Conservation (phyloP, 2,888 invertebrate genomes). For the Tortrix viridana region DNA sequence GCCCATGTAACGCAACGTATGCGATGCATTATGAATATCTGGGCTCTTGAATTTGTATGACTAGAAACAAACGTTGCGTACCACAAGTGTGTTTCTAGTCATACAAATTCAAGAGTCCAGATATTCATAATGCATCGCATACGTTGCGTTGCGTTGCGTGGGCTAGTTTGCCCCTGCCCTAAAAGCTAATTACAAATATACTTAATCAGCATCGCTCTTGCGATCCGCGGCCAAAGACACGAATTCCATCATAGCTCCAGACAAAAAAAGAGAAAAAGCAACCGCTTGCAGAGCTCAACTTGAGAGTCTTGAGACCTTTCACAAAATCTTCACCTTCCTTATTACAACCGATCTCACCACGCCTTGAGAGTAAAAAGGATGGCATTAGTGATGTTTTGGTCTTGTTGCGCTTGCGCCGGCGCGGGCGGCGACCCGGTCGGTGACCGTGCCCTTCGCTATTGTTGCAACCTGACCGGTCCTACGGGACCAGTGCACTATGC, state of each 20-base stretch:
- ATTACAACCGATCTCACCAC: no score
- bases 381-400: constrained; percentile 39
- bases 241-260: constrained; percentile 16
- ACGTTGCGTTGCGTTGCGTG: no score
- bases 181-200: neutral
- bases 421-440: constrained; percentile 60
- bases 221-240: constrained; percentile 2
- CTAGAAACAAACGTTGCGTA: no score
- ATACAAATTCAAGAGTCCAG: no score
- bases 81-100: no score
- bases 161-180: no score
- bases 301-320: neutral
- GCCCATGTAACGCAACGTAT: no score
- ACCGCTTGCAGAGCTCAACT: neutral
- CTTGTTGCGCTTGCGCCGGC: constrained; percentile 51
- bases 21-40: no score
- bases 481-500: constrained; percentile 1
- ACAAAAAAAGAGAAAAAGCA: constrained; percentile 16
- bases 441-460: constrained; percentile 53
- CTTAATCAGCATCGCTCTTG: neutral
- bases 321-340: no score
- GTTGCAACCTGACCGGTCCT: constrained; percentile 11
- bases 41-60: no score
- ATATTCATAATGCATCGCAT: no score
- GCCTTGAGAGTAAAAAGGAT: constrained; percentile 33